These are phyloP conservation scores for Girardinichthys multiradiatus DNA, from an alignment of 2,113 vertebrate genomes.

Conservation along the genomic window DNA sequence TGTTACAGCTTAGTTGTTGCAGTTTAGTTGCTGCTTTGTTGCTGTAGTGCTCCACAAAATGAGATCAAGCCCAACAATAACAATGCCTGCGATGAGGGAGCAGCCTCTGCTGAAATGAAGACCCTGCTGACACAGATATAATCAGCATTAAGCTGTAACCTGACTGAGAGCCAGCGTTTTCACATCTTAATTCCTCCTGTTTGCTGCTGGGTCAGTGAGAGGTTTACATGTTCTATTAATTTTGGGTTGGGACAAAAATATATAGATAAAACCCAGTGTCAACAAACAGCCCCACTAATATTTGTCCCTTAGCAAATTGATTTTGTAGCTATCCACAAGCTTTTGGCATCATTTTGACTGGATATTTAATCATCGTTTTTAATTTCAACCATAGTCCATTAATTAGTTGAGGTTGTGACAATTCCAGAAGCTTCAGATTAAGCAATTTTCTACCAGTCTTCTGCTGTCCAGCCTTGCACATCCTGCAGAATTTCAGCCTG, in stretches of 20 bases:
- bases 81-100: background rate
- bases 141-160: slow-evolving; percentile 11
- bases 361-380: no score
- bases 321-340: background rate
- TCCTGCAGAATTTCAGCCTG: no score
- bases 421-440: no score
- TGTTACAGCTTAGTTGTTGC: background rate
- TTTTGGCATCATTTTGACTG: no score
- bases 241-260: background rate
- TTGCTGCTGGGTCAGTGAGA: background rate
- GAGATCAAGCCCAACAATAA: slow-evolving; percentile 21
- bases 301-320: background rate
- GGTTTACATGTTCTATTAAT: background rate
- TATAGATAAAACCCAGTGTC: background rate
- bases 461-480: no score
- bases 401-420: no score
- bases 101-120: slow-evolving; percentile 3
- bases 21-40: background rate
- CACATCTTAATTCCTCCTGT: slow-evolving; percentile 4
- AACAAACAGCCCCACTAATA: background rate
- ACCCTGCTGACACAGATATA: slow-evolving; percentile 31
- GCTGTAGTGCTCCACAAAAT: background rate
- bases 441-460: no score
- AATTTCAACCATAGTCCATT: no score
- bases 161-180: background rate